phyloP scores from a whole-genome alignment of 2,797 vertebrate species.

The Channa striata region DNA sequence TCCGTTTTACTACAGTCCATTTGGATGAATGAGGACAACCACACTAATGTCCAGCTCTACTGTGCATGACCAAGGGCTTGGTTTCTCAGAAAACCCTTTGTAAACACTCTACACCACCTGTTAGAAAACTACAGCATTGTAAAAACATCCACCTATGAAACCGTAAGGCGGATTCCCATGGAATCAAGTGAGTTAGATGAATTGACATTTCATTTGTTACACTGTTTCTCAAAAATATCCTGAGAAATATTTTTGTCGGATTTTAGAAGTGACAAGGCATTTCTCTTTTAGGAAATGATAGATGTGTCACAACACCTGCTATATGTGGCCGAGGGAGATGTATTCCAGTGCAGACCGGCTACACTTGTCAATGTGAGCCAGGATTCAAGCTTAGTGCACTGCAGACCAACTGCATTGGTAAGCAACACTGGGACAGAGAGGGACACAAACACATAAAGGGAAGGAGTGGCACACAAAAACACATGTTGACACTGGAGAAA shows the following conservation, averaged over 20 bases:
- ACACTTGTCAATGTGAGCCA: constrained; percentile 88
- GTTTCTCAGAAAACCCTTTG: constrained; percentile 53
- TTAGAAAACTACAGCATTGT: constrained; percentile 67
- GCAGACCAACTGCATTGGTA: constrained; percentile 90
- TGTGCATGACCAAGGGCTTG: constrained; percentile 54
- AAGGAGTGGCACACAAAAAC: constrained; percentile 26
- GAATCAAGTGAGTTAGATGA: constrained; percentile 70
- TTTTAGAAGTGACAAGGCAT: constrained; percentile 29
- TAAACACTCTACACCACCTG: constrained; percentile 70
- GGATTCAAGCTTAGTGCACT: constrained; percentile 88
- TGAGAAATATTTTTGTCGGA: no score
- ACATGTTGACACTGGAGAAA: constrained; percentile 38
- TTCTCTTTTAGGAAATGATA: constrained; percentile 76
- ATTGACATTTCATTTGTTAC: constrained; percentile 51
- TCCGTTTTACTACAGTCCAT: constrained; percentile 52
- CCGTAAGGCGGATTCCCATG: constrained; percentile 57
- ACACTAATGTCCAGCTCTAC: constrained; percentile 63
- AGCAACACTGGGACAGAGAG: constrained; percentile 21
- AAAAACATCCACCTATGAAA: constrained; percentile 79
- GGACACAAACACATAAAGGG: constrained; percentile 6
- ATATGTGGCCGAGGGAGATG: constrained; percentile 90
- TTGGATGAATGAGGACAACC: constrained; percentile 61
- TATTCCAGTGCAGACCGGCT: constrained; percentile 85
- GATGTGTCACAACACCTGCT: constrained; percentile 81
- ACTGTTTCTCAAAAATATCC: constrained; percentile 36